Base-by-base conservation (phyloP, 2,113 vertebrate genomes). In the Nothobranchius furzeri region DNA sequence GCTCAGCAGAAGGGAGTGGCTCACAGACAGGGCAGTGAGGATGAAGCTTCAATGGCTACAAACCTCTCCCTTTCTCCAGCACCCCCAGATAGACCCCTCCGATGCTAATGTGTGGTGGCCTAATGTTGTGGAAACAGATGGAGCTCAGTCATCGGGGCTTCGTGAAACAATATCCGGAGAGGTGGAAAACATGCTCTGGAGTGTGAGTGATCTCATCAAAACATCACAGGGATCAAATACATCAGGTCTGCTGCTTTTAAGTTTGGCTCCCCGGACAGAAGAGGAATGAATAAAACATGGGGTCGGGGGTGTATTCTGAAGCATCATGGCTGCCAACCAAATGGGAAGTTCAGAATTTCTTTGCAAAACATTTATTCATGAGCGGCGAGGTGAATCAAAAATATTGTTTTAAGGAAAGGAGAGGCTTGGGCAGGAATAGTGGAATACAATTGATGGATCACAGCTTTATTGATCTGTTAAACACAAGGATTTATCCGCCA, bases 331-430 rank as follows among this genome's bases (percentile, higher is more conserved):
- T 68, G 67, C 71, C 82, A 73, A 82, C 83, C 76, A 83, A 88
- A 86, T 75, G 64, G 81, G 81, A 80, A 82, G 68, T 82, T 78
- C 73, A 64, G 82, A 84, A 85, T 88, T 84, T 81, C 76, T 64
- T 85, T 90, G 71, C 79, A 84, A 88, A 89, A 87, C 83, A 85
- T 90, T 87, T 88, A 90, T 89, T 89, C 86, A 86, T 59, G 70
- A 68, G 66, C 62, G 5, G 63, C 13, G 51, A 25, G 2, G 55
- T 80, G 83, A 85, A 85, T 87, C 73, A 78, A 68, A 74, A 85
- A 76, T 85, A 81, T 87, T 84, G 73, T 88, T 83, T 83, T 70
- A 87, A 74, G 74, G 79, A 81, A 73, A 74, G 75, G 71, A 79
- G 65, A 13, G 2, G 57, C 63, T 71, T 68, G 76, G 86, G 87